A percentile compares a stretch with the other conserved stretches of the same genome.
phyloP scores from a whole-genome alignment of 2,113 vertebrate genomes.

The Leptobrachium ailaonicum region DNA sequence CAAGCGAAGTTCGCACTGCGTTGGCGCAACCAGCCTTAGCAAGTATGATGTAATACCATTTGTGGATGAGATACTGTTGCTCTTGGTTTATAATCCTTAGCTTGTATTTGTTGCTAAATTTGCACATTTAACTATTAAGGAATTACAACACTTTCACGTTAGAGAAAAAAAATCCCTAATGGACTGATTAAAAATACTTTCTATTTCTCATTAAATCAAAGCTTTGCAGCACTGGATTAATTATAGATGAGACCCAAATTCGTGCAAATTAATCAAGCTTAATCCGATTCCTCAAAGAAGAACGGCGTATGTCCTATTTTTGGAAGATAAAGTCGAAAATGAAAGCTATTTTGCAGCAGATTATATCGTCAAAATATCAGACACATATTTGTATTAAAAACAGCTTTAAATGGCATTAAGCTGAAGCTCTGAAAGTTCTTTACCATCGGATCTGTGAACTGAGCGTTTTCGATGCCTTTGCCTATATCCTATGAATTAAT shows the following conservation, averaged over 20 bases:
- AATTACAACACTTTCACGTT: not conserved
- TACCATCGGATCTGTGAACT: too few relatives aligned
- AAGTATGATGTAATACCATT: too few relatives aligned
- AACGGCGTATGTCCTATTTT: slow-evolving; percentile 14
- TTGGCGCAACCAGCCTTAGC: too few relatives aligned
- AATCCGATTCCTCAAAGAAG: slow-evolving; percentile 30
- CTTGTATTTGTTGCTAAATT: not conserved
- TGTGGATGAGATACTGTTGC: too few relatives aligned
- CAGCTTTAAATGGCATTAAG: too few relatives aligned
- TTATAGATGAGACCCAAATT: slow-evolving; percentile 2
- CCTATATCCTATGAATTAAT: too few relatives aligned
- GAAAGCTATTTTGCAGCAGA: not conserved
- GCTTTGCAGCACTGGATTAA: slow-evolving; percentile 2
- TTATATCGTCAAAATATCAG: not conserved
- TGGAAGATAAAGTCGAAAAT: not conserved
- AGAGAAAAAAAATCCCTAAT: not conserved
- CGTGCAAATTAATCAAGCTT: slow-evolving; percentile 27
- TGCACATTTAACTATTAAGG: not conserved
- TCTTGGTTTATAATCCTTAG: too few relatives aligned
- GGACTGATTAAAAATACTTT: slow-evolving; percentile 4
- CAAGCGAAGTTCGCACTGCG: too few relatives aligned
- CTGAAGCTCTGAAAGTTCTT: too few relatives aligned
- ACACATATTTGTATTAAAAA: not conserved
- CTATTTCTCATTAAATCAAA: slow-evolving; percentile 11
- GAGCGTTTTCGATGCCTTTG: too few relatives aligned